These are phyloP conservation scores for Agrochola lota DNA, from an alignment of 2,888 invertebrate species.

Conservation along the genomic window DNA sequence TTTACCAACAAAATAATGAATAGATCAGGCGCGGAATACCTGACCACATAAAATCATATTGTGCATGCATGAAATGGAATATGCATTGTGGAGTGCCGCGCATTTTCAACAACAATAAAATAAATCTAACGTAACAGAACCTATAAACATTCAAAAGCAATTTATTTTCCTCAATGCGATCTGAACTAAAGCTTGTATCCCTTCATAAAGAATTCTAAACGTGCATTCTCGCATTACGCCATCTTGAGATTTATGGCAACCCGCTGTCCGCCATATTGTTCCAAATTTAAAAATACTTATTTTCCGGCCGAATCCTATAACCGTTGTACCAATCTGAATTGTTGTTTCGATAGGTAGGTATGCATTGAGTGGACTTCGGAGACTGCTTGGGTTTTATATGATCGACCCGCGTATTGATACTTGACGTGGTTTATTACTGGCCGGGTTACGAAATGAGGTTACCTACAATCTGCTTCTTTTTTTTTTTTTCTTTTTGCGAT, in stretches of 20 bases:
- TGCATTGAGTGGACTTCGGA: conserved; percentile 77
- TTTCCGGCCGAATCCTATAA: conserved; percentile 77
- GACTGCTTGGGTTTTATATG: conserved; percentile 78
- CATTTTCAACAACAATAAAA: conserved; percentile 58
- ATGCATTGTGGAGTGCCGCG: conserved; percentile 51
- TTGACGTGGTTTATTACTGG: conserved; percentile 56
- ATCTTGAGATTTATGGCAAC: conserved; percentile 88
- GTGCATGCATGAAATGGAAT: conserved; percentile 54
- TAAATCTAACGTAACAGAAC: conserved; percentile 64
- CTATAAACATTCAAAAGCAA: conserved; percentile 74
- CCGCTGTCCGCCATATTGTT: conserved; percentile 89
- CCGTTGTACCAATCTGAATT: conserved; percentile 70
- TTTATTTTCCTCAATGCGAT: conserved; percentile 79
- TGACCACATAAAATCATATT: conserved; percentile 49
- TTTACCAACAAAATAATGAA: conserved; percentile 38
- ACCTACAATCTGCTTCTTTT: conserved; percentile 26
- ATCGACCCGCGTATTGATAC: conserved; percentile 69
- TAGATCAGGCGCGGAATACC: conserved; percentile 45
- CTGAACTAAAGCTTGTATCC: conserved; percentile 78
- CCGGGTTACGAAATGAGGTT: conserved; percentile 27
- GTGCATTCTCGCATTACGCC: conserved; percentile 87
- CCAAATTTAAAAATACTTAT: conserved; percentile 89
- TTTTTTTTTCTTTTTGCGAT: conserved; percentile 6
- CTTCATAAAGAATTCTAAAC: conserved; percentile 88
- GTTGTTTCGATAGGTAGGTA: conserved; percentile 71